These are phyloP conservation scores for Chelonus insularis DNA, from an alignment of 1,140 invertebrate genomes.

Conservation along the genomic window DNA sequence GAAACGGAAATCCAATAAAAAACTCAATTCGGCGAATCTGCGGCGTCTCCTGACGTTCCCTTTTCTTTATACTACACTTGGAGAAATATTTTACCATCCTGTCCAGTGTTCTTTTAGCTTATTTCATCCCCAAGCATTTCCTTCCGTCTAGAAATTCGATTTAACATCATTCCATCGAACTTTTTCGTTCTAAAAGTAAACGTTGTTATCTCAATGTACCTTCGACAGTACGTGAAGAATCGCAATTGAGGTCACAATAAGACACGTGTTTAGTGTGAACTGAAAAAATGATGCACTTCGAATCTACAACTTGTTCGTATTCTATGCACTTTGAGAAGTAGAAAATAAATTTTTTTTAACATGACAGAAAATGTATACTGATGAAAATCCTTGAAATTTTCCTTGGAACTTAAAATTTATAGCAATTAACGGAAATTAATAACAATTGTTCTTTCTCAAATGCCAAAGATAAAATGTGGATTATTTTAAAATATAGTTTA, in stretches of 20 bases:
- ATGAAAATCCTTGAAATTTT: no score
- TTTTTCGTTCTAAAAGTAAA: constrained; percentile 28
- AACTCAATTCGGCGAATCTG: constrained; percentile 27
- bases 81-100: constrained; percentile 20
- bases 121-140: constrained; percentile 14
- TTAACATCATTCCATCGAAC: constrained; percentile 26
- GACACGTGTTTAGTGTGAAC: constrained; percentile 11
- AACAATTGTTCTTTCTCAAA: no score
- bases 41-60: constrained; percentile 4
- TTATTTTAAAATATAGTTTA: no score
- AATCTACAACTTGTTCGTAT: no score
- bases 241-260: constrained; percentile 16
- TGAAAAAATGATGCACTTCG: not conserved
- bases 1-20: constrained; percentile 31
- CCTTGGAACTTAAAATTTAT: no score
- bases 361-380: no score
- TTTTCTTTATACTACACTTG: constrained; percentile 5
- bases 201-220: constrained; percentile 28
- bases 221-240: constrained; percentile 18
- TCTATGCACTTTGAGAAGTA: no score
- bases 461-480: no score
- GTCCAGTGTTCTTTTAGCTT: constrained; percentile 10
- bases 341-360: no score
- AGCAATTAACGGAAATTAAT: no score
- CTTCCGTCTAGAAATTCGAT: constrained; percentile 20